Percentiles rank a stretch among this genome's conserved stretches.
These are phyloP conservation scores for Colletes gigas DNA, from an alignment of 1,140 invertebrate species.

Conservation along the genomic window DNA sequence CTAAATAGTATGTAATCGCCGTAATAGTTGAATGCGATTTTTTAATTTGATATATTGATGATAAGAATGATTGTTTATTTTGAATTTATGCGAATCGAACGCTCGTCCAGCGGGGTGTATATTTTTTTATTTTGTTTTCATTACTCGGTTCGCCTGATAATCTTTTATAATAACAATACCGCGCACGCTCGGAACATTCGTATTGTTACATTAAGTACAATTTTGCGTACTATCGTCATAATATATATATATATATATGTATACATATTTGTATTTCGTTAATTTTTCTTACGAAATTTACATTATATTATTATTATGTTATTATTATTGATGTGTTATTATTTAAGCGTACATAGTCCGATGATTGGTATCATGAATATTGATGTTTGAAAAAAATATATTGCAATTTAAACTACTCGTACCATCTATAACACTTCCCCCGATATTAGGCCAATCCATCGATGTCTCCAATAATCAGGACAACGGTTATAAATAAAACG, in stretches of 20 bases:
- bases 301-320: conserved; percentile 35
- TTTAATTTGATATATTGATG: not conserved
- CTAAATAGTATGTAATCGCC: not conserved
- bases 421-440: not conserved
- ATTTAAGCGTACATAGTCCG: conserved; percentile 53
- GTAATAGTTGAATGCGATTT: not conserved
- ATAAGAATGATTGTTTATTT: conserved; percentile 23
- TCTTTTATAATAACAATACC: not conserved
- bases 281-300: conserved; percentile 32
- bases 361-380: conserved; percentile 50
- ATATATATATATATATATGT: conserved; percentile 25
- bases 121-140: conserved; percentile 25
- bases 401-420: not conserved
- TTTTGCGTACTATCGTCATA: conserved; percentile 25
- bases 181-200: not conserved
- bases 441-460: not conserved
- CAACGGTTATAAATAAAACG: not conserved
- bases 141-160: not conserved
- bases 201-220: conserved; percentile 42
- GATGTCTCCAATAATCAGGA: not conserved
- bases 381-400: conserved; percentile 47
- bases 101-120: not conserved
- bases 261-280: conserved; percentile 21
- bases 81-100: not conserved
- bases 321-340: conserved; percentile 36